Percentiles rank a stretch among this genome's conserved stretches.
phyloP scores from a whole-genome alignment of 2,888 invertebrate genomes.

The Apamea crenata region DNA sequence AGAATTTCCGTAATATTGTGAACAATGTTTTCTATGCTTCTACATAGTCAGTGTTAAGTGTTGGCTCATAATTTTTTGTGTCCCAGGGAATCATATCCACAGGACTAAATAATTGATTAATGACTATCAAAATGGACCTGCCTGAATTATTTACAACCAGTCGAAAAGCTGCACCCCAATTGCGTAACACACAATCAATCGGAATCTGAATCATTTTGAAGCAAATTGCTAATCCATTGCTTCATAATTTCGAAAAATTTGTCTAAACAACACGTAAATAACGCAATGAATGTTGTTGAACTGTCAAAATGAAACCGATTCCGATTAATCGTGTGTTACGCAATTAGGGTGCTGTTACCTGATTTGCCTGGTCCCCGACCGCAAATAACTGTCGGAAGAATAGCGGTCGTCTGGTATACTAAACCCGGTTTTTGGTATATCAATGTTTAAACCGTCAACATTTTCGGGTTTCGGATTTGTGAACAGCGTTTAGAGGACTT shows the following conservation, averaged over 20 bases:
- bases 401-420: background rate
- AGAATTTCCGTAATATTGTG: conserved; percentile 16
- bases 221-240: too few relatives aligned
- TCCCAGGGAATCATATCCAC: background rate
- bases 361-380: background rate
- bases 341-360: background rate
- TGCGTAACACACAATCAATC: too few relatives aligned
- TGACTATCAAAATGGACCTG: background rate
- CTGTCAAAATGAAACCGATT: too few relatives aligned
- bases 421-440: too few relatives aligned
- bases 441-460: background rate
- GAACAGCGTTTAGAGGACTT: background rate
- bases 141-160: background rate
- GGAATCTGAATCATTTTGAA: too few relatives aligned
- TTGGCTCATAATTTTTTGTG: background rate
- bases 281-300: too few relatives aligned
- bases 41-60: background rate
- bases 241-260: too few relatives aligned
- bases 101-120: background rate
- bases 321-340: too few relatives aligned
- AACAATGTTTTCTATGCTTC: conserved; percentile 8
- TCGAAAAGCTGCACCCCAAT: background rate
- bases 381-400: background rate
- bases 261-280: too few relatives aligned
- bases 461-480: background rate